Evolutionary conservation across 2,797 vertebrate genomes (phyloP), one percentile per base, ranked within the genome.

Genomic region (Lutjanus argentimaculatus): DNA sequence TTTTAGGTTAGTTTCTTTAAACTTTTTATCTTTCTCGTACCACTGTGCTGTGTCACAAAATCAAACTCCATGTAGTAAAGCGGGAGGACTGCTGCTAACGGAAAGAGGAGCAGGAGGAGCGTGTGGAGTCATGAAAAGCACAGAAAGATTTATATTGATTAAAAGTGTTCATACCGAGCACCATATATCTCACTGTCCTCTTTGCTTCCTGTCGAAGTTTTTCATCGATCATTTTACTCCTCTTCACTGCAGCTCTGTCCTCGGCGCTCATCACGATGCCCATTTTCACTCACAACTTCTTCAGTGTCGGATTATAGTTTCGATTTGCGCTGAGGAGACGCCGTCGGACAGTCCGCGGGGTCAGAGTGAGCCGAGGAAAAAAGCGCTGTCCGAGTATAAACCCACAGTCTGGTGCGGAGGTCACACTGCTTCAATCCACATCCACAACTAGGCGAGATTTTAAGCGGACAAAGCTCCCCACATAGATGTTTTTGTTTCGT

Each of bases 221-320:
- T 76, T 96, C 97, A 86, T 99, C 98, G 90, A 99, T 99, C 96
- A 98, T 98, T 83, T 97, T 98, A 93, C 97, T 99, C 93, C 98
- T 96, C 90, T 99, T 98, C 94, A 97, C 95, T 58, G 98, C 98
- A 86, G 96, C 97, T 93, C 98, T 99, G 92, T 99, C 98, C 91
- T 99, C 98, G 78, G 97, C 97, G 95, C 98, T 99, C 91, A 99
- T 93, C 62, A 98, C 98, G 93, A 98, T 98, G 90, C 98, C 98
- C 98, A 99, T 99, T 6, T 88, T 88, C 74, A 10, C 78, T 75
- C 46, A 72, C 55, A 42, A 75, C 80, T 91, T 86, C 16, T 83
- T 30, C 9, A 9, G 30, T 0, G 59, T 67, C 19, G 21, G n/a
- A 0, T 16, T 15, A 66, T 17, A 36, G 30, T 36, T 36, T 6